These are phyloP conservation scores for Trachops cirrhosus DNA, from an alignment of 2,797 vertebrate genomes.

Conservation along the genomic window DNA sequence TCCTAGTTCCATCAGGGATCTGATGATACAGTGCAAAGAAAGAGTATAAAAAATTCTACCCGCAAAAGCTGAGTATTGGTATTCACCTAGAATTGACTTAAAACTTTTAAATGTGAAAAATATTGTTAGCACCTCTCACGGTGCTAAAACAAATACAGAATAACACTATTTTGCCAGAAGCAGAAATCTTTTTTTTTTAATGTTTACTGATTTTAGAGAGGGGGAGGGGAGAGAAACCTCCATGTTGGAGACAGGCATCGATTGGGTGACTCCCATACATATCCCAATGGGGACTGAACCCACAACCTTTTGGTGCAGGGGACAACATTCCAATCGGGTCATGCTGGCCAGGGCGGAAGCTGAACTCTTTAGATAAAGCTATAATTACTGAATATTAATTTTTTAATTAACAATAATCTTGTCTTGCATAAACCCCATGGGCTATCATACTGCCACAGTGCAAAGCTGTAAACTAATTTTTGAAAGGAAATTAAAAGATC, in stretches of 20 bases:
- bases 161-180: background rate
- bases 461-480: background rate
- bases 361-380: background rate
- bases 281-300: background rate
- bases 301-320: no score
- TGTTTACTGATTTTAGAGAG: background rate
- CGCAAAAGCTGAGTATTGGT: background rate
- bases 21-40: background rate
- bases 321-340: background rate
- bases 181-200: background rate
- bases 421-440: background rate
- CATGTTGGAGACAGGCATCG: background rate
- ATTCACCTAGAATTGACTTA: background rate
- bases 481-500: background rate
- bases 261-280: background rate
- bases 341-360: background rate
- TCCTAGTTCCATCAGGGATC: background rate
- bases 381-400: background rate
- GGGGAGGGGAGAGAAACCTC: background rate
- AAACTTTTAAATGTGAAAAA: background rate
- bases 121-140: background rate
- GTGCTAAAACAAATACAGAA: background rate
- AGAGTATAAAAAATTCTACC: background rate
- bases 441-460: background rate
- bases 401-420: background rate